These are phyloP conservation scores for Anarhynchus alexandrinus DNA, from an alignment of 2,113 vertebrate genomes.

Conservation along the genomic window DNA sequence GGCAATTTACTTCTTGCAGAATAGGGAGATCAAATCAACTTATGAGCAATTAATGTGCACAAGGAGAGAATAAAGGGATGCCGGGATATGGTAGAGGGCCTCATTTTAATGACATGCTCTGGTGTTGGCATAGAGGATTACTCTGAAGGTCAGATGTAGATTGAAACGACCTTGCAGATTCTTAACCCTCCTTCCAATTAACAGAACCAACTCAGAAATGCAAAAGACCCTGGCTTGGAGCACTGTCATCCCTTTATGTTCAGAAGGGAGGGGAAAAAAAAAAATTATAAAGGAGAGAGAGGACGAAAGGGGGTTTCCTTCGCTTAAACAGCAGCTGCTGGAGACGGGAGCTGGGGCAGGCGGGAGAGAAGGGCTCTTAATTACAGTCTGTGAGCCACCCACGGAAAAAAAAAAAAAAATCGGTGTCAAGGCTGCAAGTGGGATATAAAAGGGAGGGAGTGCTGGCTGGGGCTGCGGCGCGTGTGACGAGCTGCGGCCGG, in stretches of 20 bases:
- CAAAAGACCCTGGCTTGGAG: constrained; percentile 52
- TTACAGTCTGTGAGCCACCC: constrained; percentile 8
- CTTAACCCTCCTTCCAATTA: constrained; percentile 73
- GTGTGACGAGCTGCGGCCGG: rapidly evolving
- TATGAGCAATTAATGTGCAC: constrained; percentile 77
- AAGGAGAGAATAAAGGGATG: constrained; percentile 71
- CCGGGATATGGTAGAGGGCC: constrained; percentile 65
- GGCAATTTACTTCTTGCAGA: constrained; percentile 79
- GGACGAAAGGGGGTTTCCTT: constrained; percentile 59
- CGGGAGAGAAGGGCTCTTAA: constrained; percentile 34
- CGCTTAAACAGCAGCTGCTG: not conserved
- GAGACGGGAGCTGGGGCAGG: not conserved
- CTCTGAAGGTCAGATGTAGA: constrained; percentile 79
- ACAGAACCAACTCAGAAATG: constrained; percentile 73
- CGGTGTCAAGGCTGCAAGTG: not conserved
- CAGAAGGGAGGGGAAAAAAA: not conserved
- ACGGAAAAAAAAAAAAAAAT: not conserved
- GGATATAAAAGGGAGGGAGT: not conserved
- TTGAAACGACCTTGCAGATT: constrained; percentile 77
- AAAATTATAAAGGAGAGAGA: constrained; percentile 5
- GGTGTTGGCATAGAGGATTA: constrained; percentile 74
- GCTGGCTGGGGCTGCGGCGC: rapidly evolving
- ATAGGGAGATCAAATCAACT: constrained; percentile 80
- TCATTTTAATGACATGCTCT: constrained; percentile 72
- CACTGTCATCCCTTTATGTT: constrained; percentile 38